phyloP scores from a whole-genome alignment of 2,797 vertebrate genomes.

The Parauchenoglanis ngamensis region DNA sequence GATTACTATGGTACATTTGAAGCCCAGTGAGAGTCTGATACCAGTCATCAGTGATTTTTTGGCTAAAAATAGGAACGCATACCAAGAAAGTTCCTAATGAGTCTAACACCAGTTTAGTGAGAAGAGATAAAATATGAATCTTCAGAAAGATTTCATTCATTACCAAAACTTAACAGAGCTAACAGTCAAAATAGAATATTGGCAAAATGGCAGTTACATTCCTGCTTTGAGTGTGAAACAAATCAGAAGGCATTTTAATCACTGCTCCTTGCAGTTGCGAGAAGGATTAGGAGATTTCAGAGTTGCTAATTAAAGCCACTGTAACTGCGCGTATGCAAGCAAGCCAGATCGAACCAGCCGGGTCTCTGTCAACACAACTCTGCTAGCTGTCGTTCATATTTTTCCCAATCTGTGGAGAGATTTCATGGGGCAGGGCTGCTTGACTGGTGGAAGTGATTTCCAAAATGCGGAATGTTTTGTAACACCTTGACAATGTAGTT shows the following conservation, averaged over 20 bases:
- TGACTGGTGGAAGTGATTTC: background rate
- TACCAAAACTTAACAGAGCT: background rate
- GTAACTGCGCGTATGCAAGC: slow-evolving; percentile 3
- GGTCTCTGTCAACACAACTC: background rate
- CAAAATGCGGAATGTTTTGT: background rate
- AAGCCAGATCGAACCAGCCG: slow-evolving; percentile 35
- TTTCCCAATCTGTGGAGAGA: background rate
- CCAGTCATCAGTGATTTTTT: background rate
- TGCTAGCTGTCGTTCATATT: background rate
- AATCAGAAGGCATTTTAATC: slow-evolving; percentile 47
- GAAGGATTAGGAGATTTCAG: slow-evolving; percentile 42
- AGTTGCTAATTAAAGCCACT: slow-evolving; percentile 48
- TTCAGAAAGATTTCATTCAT: background rate
- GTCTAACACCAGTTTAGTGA: background rate
- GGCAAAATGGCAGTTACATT: background rate
- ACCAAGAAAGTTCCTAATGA: background rate
- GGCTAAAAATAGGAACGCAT: background rate
- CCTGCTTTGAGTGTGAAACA: slow-evolving; percentile 23
- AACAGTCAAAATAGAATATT: background rate
- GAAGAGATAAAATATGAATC: background rate
- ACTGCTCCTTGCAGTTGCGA: slow-evolving; percentile 35
- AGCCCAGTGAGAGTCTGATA: background rate
- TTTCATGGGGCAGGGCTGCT: background rate
- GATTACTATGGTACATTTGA: background rate
- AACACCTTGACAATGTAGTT: background rate